Base-by-base conservation (phyloP, 2,888 invertebrate genomes). In the Sarcophaga variegata region DNA sequence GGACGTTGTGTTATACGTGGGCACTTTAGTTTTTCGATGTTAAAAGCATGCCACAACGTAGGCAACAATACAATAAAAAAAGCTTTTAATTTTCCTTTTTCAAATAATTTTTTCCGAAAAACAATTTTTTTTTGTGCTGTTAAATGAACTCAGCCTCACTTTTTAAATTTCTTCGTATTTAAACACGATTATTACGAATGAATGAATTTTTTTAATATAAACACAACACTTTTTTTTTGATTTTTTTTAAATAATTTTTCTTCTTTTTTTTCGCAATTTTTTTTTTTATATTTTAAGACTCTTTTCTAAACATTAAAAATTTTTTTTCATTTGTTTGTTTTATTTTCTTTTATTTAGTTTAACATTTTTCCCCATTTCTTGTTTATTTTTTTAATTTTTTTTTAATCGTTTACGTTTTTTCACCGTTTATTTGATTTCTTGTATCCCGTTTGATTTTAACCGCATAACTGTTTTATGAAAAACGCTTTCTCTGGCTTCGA, bases 401-500 rank as follows among this genome's bases (percentile, higher is more conserved):
- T 10, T 47, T 60, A 62, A 66, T 63, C 70, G 72, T 22, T 75
- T 70, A 20, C 20, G 22, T 22, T 49, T 59, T 70, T 70, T 59
- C 60, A 67, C n/a, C 69, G 69, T 27, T 37, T 49, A 45, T 79
- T n/a, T 45, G 20, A 54, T 64, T 27, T 37, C 69, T 37, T 76
- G 67, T 74, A 45, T 66, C 59, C 79, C 78, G 74, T 81, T 84
- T 54, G 78, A 79, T 66, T 81, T 84, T 75, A 64, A 71, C 79
- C 84, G 87, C 74, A 62, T 76, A 84, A 87, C 87, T 87, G 81
- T 67, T 81, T 84, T 67, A 25, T 14, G 54, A 14, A 83, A 74
- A 45, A 59, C 71, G 25, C 8, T 76, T 59, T 25, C 11, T 75
- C 63, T 54, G 25, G 37, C n/a, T 22, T 70, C 11, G 4, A n/a